phyloP scores from a whole-genome alignment of 2,797 vertebrate genomes.

The Mormyrus proboscirostris region DNA sequence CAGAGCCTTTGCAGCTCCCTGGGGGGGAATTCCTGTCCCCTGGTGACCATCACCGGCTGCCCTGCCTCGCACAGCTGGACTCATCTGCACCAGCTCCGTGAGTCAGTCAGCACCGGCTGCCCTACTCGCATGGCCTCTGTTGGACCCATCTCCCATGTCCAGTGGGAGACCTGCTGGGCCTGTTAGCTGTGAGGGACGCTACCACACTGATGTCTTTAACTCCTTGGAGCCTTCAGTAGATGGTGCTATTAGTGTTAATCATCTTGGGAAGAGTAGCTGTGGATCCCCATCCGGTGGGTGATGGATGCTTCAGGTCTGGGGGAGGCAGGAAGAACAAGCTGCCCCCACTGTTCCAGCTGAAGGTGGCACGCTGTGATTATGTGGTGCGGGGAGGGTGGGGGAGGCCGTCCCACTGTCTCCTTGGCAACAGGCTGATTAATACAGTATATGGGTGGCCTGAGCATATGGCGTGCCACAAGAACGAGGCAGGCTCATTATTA shows the following conservation, averaged over 20 bases:
- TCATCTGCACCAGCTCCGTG: constrained; percentile 75
- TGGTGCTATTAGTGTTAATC: background rate
- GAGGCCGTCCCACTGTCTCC: background rate
- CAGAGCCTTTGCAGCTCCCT: constrained; percentile 72
- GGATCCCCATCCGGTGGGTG: constrained; percentile 26
- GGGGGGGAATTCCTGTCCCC: constrained; percentile 74
- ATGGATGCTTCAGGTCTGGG: background rate
- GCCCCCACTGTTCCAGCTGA: background rate
- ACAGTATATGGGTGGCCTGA: background rate
- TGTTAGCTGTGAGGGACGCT: background rate
- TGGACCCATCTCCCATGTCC: background rate
- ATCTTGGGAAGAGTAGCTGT: background rate
- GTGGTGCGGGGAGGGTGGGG: background rate
- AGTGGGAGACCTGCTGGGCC: background rate
- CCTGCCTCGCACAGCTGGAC: constrained; percentile 62
- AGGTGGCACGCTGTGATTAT: background rate
- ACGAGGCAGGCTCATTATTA: constrained; percentile 12
- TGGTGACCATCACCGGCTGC: constrained; percentile 82
- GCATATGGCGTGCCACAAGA: constrained; percentile 20
- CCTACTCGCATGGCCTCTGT: background rate
- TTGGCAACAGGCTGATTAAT: constrained; percentile 20
- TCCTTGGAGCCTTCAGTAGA: background rate
- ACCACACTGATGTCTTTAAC: background rate
- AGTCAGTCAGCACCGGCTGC: constrained; percentile 48
- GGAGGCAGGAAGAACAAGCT: background rate